A percentile compares a stretch with the other conserved stretches of the same genome.
Conservation (phyloP, 2,797 vertebrate genomes). For the Sebastes flavidus region DNA sequence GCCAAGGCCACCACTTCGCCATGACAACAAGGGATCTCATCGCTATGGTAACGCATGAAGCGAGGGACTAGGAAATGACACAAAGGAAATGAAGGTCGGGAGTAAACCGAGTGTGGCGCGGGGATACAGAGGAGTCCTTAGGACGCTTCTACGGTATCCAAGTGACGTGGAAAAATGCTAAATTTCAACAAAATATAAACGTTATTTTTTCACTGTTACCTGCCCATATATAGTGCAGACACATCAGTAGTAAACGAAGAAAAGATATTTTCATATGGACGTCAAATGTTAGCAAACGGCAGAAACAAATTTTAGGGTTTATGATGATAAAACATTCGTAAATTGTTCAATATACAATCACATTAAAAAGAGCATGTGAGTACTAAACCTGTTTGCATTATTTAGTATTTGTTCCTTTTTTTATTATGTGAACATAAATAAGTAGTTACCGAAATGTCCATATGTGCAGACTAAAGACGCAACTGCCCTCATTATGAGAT, state of each 20-base stretch:
- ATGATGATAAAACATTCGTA: too few relatives aligned
- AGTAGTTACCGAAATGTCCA: not conserved
- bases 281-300: not conserved
- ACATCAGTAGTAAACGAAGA: not conserved
- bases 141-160: not conserved
- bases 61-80: slow-evolving; percentile 48
- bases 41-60: slow-evolving; percentile 61
- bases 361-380: not conserved
- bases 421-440: not conserved
- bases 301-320: too few relatives aligned
- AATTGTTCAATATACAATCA: not conserved
- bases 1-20: slow-evolving; percentile 46
- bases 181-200: not conserved
- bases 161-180: not conserved
- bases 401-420: not conserved
- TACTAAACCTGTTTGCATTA: slow-evolving; percentile 1
- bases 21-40: slow-evolving; percentile 62
- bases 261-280: not conserved
- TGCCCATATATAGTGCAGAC: not conserved
- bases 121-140: not conserved
- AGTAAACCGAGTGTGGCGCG: not conserved
- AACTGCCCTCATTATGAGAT: not conserved
- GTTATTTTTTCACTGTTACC: not conserved
- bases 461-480: not conserved
- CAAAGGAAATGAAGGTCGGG: slow-evolving; percentile 38